Evolutionary conservation across 2,797 vertebrate species (phyloP).

Genomic region (Lycodopsis pacificus): DNA sequence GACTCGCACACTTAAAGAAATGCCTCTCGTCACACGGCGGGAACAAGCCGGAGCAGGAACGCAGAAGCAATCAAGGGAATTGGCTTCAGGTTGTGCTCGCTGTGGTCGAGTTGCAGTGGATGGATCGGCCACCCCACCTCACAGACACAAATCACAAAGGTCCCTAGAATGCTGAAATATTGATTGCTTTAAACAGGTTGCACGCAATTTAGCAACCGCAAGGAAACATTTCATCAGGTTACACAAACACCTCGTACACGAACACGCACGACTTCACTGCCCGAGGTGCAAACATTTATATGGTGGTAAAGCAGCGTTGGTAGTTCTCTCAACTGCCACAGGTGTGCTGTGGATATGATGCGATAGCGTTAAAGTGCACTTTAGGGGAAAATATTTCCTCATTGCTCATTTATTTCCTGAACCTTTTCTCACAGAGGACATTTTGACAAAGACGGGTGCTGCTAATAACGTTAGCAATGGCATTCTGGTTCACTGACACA

Average conservation of each 20-base stretch:
- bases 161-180: neutral
- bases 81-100: slow-evolving; percentile 33
- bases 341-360: neutral
- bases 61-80: slow-evolving; percentile 43
- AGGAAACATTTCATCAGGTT: neutral
- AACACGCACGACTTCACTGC: neutral
- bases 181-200: slow-evolving; percentile 1
- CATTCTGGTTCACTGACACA: slow-evolving; percentile 24
- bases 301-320: no score
- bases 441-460: slow-evolving; percentile 22
- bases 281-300: neutral
- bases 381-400: neutral
- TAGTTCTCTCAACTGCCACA: neutral
- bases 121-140: neutral
- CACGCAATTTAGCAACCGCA: slow-evolving; percentile 4
- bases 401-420: neutral
- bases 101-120: neutral
- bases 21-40: slow-evolving; percentile 7
- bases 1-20: neutral
- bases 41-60: slow-evolving; percentile 21
- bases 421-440: slow-evolving; percentile 5
- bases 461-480: slow-evolving; percentile 32
- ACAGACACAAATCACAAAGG: slow-evolving; percentile 12
- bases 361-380: neutral
- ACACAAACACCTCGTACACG: neutral